phyloP scores from a whole-genome alignment of 2,113 vertebrate genomes.

The Platichthys stellatus region DNA sequence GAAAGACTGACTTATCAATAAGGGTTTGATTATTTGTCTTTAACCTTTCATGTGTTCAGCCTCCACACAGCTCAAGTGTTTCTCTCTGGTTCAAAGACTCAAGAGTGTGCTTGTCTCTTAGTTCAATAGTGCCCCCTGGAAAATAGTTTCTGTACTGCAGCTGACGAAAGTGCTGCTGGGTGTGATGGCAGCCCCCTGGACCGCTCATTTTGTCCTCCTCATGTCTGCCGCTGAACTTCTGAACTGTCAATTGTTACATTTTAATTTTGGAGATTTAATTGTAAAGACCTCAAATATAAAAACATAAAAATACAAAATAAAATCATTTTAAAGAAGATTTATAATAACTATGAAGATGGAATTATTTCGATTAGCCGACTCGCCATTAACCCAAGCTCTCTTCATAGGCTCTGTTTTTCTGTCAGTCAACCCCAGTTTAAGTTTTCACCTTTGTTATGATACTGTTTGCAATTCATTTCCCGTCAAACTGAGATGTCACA shows the following conservation, averaged over 20 bases:
- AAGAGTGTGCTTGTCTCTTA: slow-evolving; percentile 45
- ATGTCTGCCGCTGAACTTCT: slow-evolving; percentile 20
- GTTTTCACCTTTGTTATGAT: slow-evolving; percentile 60
- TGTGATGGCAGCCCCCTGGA: slow-evolving; percentile 49
- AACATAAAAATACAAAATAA: not conserved
- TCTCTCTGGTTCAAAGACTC: slow-evolving; percentile 23
- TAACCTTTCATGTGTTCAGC: slow-evolving; percentile 32
- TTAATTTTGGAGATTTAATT: not conserved
- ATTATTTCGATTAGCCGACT: slow-evolving; percentile 29
- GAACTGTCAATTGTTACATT: not conserved
- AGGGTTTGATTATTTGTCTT: slow-evolving; percentile 51
- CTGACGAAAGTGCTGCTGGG: not conserved
- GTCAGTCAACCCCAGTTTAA: slow-evolving; percentile 33
- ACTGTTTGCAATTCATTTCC: slow-evolving; percentile 76
- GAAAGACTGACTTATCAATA: slow-evolving; percentile 16
- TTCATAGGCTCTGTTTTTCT: slow-evolving; percentile 53
- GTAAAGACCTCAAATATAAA: slow-evolving; percentile 8
- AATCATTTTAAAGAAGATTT: not conserved
- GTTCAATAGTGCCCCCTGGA: slow-evolving; percentile 81
- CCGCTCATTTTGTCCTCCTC: slow-evolving; percentile 35
- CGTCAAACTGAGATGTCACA: slow-evolving; percentile 71
- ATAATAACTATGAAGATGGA: slow-evolving; percentile 2
- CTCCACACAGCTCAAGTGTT: slow-evolving; percentile 21
- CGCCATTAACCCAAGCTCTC: slow-evolving; percentile 29
- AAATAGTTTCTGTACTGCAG: slow-evolving; percentile 59